Percentiles rank a stretch among this genome's conserved stretches.
These are phyloP conservation scores for Huso huso DNA, from an alignment of 2,797 vertebrate genomes.

Conservation along the genomic window DNA sequence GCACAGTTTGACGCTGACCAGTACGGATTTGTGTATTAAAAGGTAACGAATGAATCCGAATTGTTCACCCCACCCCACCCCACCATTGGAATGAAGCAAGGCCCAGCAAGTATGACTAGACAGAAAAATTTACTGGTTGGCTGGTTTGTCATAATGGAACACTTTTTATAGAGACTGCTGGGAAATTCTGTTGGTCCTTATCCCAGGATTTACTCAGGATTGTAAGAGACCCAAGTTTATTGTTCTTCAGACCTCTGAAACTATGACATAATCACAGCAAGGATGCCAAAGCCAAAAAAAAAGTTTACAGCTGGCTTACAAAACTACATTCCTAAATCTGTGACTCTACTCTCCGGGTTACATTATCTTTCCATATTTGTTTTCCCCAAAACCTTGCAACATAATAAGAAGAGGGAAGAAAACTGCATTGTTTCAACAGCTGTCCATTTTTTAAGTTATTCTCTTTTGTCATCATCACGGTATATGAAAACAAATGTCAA, in stretches of 20 bases:
- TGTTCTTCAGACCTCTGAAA: slow-evolving; percentile 26
- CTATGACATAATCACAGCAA: slow-evolving; percentile 34
- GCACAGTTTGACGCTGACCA: too few species aligned
- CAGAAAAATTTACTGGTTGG: slow-evolving; percentile 64
- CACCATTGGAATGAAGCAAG: neutral
- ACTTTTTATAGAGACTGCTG: slow-evolving; percentile 56
- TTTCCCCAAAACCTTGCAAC: too few species aligned
- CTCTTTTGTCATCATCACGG: too few species aligned
- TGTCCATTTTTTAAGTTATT: too few species aligned
- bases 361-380: slow-evolving; percentile 1
- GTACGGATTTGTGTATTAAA: neutral
- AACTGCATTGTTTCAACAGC: too few species aligned
- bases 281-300: slow-evolving; percentile 34
- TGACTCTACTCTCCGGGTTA: slow-evolving; percentile 15
- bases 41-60: neutral
- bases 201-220: slow-evolving; percentile 22
- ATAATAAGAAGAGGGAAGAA: too few species aligned
- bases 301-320: slow-evolving; percentile 45
- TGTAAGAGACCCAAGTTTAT: slow-evolving; percentile 26
- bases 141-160: slow-evolving; percentile 65
- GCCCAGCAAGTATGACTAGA: slow-evolving; percentile 44
- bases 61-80: neutral
- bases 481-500: too few species aligned
- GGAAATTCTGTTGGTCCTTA: slow-evolving; percentile 59
- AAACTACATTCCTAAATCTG: slow-evolving; percentile 32